A percentile compares a stretch with the other conserved stretches of the same genome.
These are phyloP conservation scores for Chydorus sphaericus DNA, from an alignment of 2,888 invertebrate species.

Conservation along the genomic window DNA sequence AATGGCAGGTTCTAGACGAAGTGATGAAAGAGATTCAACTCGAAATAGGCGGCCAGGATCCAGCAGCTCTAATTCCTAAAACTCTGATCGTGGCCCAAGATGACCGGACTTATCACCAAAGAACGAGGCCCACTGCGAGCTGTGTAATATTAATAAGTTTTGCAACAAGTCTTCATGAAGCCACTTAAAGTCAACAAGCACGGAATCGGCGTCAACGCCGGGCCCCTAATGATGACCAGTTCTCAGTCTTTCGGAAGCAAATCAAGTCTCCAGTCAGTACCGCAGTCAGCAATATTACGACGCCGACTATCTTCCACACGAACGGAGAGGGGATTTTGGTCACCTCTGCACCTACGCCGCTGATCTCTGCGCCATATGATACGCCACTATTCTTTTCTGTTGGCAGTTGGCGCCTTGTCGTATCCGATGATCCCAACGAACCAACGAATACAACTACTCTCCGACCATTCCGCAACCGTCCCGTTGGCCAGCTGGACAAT, in stretches of 20 bases:
- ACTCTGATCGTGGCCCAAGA: conserved; percentile 75
- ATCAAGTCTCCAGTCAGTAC: no score
- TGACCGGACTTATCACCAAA: conserved; percentile 60
- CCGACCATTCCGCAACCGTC: not conserved
- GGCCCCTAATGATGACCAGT: conserved; percentile 3
- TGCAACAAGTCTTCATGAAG: conserved; percentile 51
- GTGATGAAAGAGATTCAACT: conserved; percentile 65
- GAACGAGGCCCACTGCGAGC: conserved; percentile 85
- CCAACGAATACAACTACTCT: not conserved
- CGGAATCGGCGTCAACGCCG: conserved; percentile 62
- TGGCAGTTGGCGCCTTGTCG: not conserved
- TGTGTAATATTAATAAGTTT: conserved; percentile 89
- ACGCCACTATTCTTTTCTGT: not conserved
- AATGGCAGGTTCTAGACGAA: conserved; percentile 74
- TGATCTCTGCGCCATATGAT: not conserved
- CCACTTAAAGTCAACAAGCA: conserved; percentile 72
- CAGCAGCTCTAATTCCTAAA: conserved; percentile 29
- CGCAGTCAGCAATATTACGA: no score
- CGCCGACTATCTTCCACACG: no score
- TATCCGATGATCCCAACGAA: not conserved
- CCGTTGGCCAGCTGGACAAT: not conserved
- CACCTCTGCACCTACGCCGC: not conserved
- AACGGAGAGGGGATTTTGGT: not conserved
- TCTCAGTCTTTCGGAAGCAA: no score
- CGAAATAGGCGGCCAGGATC: conserved; percentile 19